phyloP scores from a whole-genome alignment of 2,797 vertebrate genomes.

The Gymnothorax javanicus region DNA sequence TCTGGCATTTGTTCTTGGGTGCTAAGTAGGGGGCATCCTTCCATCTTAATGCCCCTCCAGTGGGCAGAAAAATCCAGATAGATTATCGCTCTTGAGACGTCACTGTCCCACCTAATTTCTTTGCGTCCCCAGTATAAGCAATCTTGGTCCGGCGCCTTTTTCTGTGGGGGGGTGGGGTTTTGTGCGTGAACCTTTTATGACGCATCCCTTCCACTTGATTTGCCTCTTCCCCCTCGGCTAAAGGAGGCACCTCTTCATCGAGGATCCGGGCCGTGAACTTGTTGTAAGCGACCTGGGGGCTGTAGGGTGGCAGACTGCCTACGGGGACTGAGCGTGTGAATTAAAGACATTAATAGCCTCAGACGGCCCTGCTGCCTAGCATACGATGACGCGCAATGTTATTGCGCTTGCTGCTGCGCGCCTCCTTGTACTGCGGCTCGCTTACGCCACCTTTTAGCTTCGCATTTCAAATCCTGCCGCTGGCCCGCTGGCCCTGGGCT shows the following conservation, averaged over 20 bases:
- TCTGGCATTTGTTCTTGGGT: too few relatives aligned
- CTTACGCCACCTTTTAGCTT: neutral
- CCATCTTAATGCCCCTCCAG: too few relatives aligned
- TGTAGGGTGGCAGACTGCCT: neutral
- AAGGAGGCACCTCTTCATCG: slow-evolving; percentile 41
- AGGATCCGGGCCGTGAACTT: slow-evolving; percentile 39
- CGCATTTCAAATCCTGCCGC: neutral
- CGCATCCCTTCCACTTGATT: neutral
- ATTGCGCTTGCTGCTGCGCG: neutral
- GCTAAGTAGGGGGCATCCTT: too few relatives aligned
- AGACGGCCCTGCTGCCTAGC: neutral
- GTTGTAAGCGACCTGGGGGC: slow-evolving; percentile 30
- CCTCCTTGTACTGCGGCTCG: neutral
- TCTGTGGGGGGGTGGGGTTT: neutral
- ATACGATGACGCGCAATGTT: neutral
- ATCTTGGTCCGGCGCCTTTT: too few relatives aligned
- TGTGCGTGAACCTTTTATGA: neutral
- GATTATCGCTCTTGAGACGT: too few relatives aligned
- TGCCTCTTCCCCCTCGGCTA: slow-evolving; percentile 17
- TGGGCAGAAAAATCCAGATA: too few relatives aligned
- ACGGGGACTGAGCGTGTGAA: neutral
- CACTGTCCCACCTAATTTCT: too few relatives aligned
- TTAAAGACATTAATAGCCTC: neutral
- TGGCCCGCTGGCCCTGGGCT: neutral
- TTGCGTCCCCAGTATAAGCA: too few relatives aligned